phyloP scores from a whole-genome alignment of 2,113 vertebrate genomes.

The Pseudorhombus dupliciocellatus region DNA sequence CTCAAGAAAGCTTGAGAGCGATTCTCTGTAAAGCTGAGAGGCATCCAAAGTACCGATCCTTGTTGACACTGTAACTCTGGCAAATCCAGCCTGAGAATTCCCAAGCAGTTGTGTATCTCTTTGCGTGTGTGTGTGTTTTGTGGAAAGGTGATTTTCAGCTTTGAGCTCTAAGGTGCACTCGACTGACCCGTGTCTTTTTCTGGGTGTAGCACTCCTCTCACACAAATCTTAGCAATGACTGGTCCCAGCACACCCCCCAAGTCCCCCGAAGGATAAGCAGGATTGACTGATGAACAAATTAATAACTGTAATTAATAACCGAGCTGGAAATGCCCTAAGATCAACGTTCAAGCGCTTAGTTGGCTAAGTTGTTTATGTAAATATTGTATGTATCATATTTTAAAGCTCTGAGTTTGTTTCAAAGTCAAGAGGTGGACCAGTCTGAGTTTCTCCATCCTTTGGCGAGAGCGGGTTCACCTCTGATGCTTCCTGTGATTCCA shows the following conservation, averaged over 20 bases:
- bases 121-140: background rate
- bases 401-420: background rate
- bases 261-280: too few species aligned
- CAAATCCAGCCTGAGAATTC: slow-evolving; percentile 52
- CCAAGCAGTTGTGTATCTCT: slow-evolving; percentile 35
- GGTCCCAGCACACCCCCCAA: too few species aligned
- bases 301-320: too few species aligned
- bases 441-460: slow-evolving; percentile 20
- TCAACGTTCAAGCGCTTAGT: too few species aligned
- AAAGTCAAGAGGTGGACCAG: slow-evolving; percentile 1
- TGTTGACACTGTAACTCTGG: slow-evolving; percentile 44
- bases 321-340: too few species aligned
- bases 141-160: background rate
- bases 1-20: slow-evolving; percentile 48
- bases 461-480: slow-evolving; percentile 32
- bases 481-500: slow-evolving; percentile 32
- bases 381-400: background rate
- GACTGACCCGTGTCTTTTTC: too few species aligned
- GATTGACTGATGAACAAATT: too few species aligned
- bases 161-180: background rate
- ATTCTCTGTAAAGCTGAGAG: slow-evolving; percentile 56
- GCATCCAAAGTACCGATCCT: slow-evolving; percentile 33
- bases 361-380: background rate
- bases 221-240: too few species aligned
- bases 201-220: too few species aligned